These are phyloP conservation scores for Engraulis encrasicolus DNA, from an alignment of 2,113 vertebrate species.

Conservation along the genomic window DNA sequence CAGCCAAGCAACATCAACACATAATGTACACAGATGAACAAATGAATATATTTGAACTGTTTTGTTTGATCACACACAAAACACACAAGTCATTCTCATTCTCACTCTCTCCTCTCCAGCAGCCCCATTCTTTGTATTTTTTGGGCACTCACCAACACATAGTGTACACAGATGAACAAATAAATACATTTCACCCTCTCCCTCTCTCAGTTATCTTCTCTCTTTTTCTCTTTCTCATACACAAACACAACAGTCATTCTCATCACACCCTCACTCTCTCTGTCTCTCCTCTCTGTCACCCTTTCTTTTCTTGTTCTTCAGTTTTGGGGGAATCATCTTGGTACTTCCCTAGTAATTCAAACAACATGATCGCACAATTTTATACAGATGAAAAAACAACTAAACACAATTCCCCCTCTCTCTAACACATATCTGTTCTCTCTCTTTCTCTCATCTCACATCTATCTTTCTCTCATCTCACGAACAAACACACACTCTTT, in stretches of 20 bases:
- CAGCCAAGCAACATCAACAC: background rate
- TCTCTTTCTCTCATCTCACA: no score
- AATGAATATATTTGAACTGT: background rate
- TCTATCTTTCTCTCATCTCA: no score
- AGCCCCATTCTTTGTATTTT: background rate
- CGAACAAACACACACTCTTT: no score
- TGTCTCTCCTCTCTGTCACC: background rate
- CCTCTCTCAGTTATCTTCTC: background rate
- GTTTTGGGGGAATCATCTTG: no score
- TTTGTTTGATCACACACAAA: background rate
- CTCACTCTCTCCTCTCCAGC: background rate
- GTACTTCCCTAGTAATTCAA: no score
- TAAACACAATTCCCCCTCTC: no score
- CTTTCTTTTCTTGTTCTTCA: no score
- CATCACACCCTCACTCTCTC: no score
- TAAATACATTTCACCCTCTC: background rate
- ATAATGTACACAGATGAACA: background rate
- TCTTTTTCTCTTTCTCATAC: background rate
- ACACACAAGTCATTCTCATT: slow-evolving; percentile 7
- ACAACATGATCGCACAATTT: no score
- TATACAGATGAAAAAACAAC: no score
- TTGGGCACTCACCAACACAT: background rate
- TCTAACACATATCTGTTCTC: no score
- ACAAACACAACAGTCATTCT: slow-evolving; percentile 8
- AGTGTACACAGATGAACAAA: background rate